phyloP scores from a whole-genome alignment of 2,797 vertebrate species.

The Gobio occitaniae region DNA sequence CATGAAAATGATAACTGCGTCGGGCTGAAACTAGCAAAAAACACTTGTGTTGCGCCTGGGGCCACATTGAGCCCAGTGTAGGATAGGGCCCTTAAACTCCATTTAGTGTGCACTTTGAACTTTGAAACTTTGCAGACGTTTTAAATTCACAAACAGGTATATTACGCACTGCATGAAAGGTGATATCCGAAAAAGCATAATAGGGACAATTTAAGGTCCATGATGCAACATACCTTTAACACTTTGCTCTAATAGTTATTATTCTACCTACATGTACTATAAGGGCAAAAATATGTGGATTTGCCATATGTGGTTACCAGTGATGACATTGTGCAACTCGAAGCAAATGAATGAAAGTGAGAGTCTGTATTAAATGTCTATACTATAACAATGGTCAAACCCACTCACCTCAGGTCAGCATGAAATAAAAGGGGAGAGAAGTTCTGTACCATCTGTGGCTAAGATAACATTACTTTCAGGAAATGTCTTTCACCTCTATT shows the following conservation, averaged over 20 bases:
- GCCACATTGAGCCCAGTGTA: too few relatives aligned
- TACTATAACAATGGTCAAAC: constrained; percentile 12
- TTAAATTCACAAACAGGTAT: background rate
- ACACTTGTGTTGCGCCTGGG: too few relatives aligned
- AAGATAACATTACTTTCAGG: constrained; percentile 1
- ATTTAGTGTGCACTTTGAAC: too few relatives aligned
- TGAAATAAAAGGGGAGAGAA: constrained; percentile 23
- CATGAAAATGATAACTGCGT: too few relatives aligned
- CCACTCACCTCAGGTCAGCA: constrained; percentile 5
- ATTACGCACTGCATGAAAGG: background rate
- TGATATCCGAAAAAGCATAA: background rate
- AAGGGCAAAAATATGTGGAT: background rate
- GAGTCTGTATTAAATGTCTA: constrained; percentile 17
- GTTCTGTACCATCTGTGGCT: constrained; percentile 1
- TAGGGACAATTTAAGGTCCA: background rate
- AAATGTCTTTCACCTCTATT: constrained; percentile 33
- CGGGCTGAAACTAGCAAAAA: too few relatives aligned
- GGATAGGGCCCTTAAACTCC: too few relatives aligned
- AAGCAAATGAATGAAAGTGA: constrained; percentile 14
- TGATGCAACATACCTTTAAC: background rate
- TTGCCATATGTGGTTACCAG: constrained; percentile 52
- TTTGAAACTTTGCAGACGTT: too few relatives aligned
- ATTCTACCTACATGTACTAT: background rate
- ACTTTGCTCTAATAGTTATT: background rate
- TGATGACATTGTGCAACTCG: constrained; percentile 37